These are phyloP conservation scores for Sinocyclocheilus rhinocerous DNA, from an alignment of 2,113 vertebrate species.

Conservation along the genomic window DNA sequence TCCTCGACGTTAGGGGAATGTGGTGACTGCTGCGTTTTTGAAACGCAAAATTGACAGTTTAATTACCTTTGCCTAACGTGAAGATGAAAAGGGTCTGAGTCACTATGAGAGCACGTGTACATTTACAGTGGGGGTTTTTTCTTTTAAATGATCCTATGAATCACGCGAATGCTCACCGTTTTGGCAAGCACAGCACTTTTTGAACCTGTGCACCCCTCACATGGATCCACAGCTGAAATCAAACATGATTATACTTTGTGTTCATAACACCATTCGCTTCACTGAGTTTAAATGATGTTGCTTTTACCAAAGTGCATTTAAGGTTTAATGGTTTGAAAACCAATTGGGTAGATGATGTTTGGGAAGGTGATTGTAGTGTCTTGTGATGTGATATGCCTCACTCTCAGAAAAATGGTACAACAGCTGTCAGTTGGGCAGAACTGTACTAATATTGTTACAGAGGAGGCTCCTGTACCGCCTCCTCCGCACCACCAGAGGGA, in stretches of 20 bases:
- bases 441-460: neutral
- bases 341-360: neutral
- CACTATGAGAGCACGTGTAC: neutral
- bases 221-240: constrained; percentile 7
- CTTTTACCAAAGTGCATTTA: constrained; percentile 16
- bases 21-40: constrained; percentile 53
- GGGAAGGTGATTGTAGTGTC: neutral
- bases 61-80: constrained; percentile 59
- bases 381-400: neutral
- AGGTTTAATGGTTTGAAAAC: constrained; percentile 22
- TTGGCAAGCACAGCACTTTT: constrained; percentile 25
- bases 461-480: too few species aligned
- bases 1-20: constrained; percentile 33
- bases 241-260: constrained; percentile 25
- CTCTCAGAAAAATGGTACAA: neutral
- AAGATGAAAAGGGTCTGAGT: constrained; percentile 33
- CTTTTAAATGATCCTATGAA: constrained; percentile 17
- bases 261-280: neutral
- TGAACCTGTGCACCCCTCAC: constrained; percentile 20
- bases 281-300: constrained; percentile 16
- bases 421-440: neutral
- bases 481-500: too few species aligned
- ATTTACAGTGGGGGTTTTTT: constrained; percentile 42
- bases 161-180: constrained; percentile 2
- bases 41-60: constrained; percentile 58